Evolutionary conservation across 1,140 invertebrate genomes (phyloP).

Genomic region (Leguminivora glycinivorella): DNA sequence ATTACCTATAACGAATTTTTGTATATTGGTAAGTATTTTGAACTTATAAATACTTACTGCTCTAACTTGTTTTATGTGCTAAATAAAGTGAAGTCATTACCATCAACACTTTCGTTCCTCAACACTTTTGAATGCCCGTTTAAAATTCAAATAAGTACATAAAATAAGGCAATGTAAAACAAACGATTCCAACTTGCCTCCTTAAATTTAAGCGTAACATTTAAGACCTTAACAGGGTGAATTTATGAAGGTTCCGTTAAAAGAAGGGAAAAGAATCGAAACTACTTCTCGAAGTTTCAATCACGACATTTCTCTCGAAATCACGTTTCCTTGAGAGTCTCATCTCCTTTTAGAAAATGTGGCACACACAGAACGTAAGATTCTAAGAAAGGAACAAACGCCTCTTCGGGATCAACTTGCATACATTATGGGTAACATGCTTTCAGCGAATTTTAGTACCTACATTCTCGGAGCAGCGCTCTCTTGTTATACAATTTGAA

Average conservation of each 20-base stretch:
- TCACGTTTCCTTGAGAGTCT: background rate
- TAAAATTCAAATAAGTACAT: no score
- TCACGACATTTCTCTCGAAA: constrained; percentile 7
- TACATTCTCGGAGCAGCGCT: background rate
- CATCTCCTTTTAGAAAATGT: constrained; percentile 1
- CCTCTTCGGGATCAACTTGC: background rate
- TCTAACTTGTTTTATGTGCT: no score
- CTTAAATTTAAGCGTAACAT: background rate
- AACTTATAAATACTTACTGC: no score
- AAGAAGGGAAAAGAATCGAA: background rate
- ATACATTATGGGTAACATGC: constrained; percentile 14
- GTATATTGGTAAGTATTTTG: no score
- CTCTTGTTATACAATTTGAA: constrained; percentile 8
- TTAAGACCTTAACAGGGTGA: background rate
- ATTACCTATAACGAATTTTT: no score
- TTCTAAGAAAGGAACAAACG: background rate
- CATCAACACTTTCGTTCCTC: no score
- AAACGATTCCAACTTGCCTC: background rate
- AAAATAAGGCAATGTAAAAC: background rate
- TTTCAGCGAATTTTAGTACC: background rate
- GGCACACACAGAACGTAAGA: background rate
- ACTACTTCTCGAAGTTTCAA: constrained; percentile 8
- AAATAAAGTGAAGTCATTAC: no score
- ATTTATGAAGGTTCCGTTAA: background rate
- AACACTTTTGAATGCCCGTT: no score